Conservation (phyloP, 1,140 invertebrate genomes). For the Bombus vancouverensis region DNA sequence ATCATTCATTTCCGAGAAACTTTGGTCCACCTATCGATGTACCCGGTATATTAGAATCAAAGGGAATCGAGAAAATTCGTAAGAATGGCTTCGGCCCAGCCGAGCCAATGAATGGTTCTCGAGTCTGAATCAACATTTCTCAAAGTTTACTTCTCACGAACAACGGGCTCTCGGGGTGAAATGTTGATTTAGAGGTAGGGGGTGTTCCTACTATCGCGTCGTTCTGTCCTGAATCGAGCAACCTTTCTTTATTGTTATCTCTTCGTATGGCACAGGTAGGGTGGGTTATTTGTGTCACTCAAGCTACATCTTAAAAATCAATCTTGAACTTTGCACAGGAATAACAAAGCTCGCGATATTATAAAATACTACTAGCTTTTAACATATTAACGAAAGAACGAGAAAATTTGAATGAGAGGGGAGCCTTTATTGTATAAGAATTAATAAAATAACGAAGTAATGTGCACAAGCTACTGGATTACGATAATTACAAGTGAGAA, state of each 20-base stretch:
- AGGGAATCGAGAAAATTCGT: constrained; percentile 1
- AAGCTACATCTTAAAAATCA: too few species aligned
- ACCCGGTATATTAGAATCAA: not conserved
- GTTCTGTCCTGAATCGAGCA: not conserved
- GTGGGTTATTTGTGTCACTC: too few species aligned
- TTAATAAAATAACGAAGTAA: too few species aligned
- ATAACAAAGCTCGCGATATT: too few species aligned
- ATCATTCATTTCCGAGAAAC: not conserved
- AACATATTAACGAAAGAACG: too few species aligned
- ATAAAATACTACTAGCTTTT: too few species aligned
- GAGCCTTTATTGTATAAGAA: too few species aligned
- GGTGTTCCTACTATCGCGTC: constrained; percentile 2
- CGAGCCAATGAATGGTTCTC: constrained; percentile 8
- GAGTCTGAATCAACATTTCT: constrained; percentile 41
- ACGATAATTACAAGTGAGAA: too few species aligned
- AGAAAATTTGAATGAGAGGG: fast-evolving
- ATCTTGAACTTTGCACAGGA: too few species aligned
- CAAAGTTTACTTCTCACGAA: constrained; percentile 20
- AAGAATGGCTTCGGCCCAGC: not conserved
- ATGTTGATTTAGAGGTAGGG: constrained; percentile 41
- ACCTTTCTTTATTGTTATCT: constrained; percentile 21
- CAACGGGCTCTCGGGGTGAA: not conserved
- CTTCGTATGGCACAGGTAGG: not conserved
- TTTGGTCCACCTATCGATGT: not conserved
- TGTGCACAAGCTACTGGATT: too few species aligned